Percentiles rank a stretch among this genome's conserved stretches.
Evolutionary conservation across 2,113 vertebrate genomes (phyloP).

Genomic region (Gallinago undulata): DNA sequence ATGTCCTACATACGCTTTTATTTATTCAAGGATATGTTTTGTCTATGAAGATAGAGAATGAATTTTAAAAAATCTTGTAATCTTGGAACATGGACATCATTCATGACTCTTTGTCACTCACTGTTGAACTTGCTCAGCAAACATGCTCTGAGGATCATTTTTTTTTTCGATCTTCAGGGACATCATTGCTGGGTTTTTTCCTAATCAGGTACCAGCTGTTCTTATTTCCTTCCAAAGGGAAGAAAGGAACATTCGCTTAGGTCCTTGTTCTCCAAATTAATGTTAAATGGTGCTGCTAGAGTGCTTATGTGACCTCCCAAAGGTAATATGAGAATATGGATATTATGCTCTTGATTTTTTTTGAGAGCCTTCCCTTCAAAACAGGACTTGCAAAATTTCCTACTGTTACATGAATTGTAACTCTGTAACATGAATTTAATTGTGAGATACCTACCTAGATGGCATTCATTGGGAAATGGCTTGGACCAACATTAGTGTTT

Average conservation of each 20-base stretch:
- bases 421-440: too few relatives aligned
- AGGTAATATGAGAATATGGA: neutral
- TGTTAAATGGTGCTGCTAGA: neutral
- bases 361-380: neutral
- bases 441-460: neutral
- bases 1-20: rapidly evolving
- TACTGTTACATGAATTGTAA: neutral
- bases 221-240: neutral
- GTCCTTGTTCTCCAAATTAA: neutral
- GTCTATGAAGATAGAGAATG: neutral
- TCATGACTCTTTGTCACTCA: neutral
- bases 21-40: neutral
- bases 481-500: neutral
- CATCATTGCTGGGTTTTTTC: neutral
- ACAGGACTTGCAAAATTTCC: neutral
- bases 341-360: neutral
- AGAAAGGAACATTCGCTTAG: neutral
- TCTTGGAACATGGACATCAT: neutral
- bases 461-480: neutral
- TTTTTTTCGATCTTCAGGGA: neutral
- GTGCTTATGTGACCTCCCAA: neutral
- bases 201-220: rapidly evolving
- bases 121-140: neutral
- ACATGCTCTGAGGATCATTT: neutral
- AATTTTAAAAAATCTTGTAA: neutral